A percentile compares a stretch with the other conserved stretches of the same genome.
These are phyloP conservation scores for Ambastaia sidthimunki DNA, from an alignment of 2,797 vertebrate species.

Conservation along the genomic window DNA sequence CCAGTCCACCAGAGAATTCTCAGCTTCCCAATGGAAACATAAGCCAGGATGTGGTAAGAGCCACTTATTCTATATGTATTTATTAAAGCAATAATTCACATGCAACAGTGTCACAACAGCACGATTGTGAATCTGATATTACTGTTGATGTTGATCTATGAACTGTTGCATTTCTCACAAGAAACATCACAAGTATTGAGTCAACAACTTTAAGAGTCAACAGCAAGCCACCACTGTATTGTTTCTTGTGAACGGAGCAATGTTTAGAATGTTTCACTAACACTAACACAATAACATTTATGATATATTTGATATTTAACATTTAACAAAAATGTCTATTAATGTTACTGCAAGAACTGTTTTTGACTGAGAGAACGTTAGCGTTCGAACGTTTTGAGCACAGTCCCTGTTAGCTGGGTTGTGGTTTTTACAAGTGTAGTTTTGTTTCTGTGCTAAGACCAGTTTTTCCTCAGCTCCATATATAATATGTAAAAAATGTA, in stretches of 20 bases:
- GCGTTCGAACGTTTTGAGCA: too few relatives aligned
- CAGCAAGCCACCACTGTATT: too few relatives aligned
- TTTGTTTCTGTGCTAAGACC: not conserved
- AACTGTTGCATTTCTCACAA: not conserved
- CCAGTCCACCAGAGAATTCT: conserved; percentile 80
- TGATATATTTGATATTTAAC: too few relatives aligned
- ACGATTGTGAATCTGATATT: not conserved
- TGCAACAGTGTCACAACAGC: not conserved
- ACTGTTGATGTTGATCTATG: too few relatives aligned
- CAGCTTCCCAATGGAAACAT: conserved; percentile 70
- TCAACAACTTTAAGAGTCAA: too few relatives aligned
- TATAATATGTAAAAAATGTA: conserved; percentile 13
- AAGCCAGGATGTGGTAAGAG: conserved; percentile 74
- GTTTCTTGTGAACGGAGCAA: not conserved
- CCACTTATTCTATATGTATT: conserved; percentile 67
- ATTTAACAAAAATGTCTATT: too few relatives aligned
- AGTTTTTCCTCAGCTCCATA: not conserved
- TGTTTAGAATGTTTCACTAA: not conserved
- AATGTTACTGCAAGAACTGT: too few relatives aligned
- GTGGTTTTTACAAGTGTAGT: not conserved
- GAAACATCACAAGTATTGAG: not conserved
- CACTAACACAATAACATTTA: too few relatives aligned
- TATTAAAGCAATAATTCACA: conserved; percentile 4
- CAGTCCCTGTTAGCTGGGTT: too few relatives aligned
- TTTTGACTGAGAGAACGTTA: too few relatives aligned